Conservation (phyloP, 2,797 vertebrate genomes). For the Sebastes vulpes region DNA sequence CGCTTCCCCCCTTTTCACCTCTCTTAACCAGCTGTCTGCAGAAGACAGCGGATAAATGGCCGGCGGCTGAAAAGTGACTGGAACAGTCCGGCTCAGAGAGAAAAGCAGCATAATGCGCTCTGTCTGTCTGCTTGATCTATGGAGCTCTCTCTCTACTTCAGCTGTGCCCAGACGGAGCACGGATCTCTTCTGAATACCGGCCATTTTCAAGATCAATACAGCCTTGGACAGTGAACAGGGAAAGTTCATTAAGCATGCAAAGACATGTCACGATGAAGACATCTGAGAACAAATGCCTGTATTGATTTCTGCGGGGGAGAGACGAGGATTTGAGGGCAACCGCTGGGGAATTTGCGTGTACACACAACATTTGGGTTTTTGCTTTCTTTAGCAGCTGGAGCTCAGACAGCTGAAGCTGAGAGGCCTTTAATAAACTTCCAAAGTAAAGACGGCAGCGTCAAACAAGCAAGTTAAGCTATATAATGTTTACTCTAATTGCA, state of each 20-base stretch:
- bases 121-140: slow-evolving; percentile 57
- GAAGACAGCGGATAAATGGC: slow-evolving; percentile 49
- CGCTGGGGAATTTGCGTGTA: slow-evolving; percentile 10
- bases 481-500: background rate
- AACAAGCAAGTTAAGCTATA: background rate
- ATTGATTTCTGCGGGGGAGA: slow-evolving; percentile 51
- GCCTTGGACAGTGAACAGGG: slow-evolving; percentile 39
- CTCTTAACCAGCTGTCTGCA: slow-evolving; percentile 52
- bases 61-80: slow-evolving; percentile 26
- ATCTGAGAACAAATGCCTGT: slow-evolving; percentile 62
- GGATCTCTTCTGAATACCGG: slow-evolving; percentile 47
- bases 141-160: slow-evolving; percentile 5
- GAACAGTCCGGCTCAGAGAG: background rate
- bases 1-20: slow-evolving; percentile 48
- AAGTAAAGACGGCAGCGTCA: background rate
- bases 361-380: slow-evolving; percentile 25
- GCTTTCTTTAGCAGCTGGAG: slow-evolving; percentile 13
- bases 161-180: slow-evolving; percentile 3
- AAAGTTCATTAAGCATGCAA: slow-evolving; percentile 71
- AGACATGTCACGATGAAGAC: slow-evolving; percentile 66
- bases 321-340: background rate
- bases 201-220: slow-evolving; percentile 62
- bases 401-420: background rate
- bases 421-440: slow-evolving; percentile 12
- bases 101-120: slow-evolving; percentile 43